Percentiles rank a stretch among this genome's conserved stretches.
These are phyloP conservation scores for Dasysyrphus albostriatus DNA, from an alignment of 2,888 invertebrate genomes.

Conservation along the genomic window DNA sequence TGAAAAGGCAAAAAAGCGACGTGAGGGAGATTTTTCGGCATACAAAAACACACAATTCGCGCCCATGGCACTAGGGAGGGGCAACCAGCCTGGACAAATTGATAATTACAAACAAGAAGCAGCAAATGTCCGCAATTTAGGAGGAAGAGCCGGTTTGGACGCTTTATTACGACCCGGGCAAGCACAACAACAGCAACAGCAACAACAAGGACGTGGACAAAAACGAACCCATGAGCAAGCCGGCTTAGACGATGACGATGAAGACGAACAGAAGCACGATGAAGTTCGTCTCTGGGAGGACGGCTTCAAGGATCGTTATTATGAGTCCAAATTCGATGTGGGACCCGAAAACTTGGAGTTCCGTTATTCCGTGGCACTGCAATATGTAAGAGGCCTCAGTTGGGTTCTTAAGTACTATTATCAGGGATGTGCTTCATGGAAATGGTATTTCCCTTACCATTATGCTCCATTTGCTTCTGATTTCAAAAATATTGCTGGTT, in stretches of 20 bases:
- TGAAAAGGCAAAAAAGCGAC: conserved; percentile 89
- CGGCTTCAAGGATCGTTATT: conserved; percentile 99
- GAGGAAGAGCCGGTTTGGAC: conserved; percentile 61
- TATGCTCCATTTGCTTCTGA: conserved; percentile 99
- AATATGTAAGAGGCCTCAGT: conserved; percentile 97
- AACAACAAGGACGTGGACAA: conserved; percentile 83
- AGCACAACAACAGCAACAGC: conserved; percentile 76
- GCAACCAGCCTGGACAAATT: conserved; percentile 85
- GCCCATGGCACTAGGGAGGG: conserved; percentile 87
- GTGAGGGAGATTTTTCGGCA: conserved; percentile 88
- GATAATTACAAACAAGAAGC: conserved; percentile 91
- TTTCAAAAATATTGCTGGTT: conserved; percentile 94
- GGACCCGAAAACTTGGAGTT: conserved; percentile 90
- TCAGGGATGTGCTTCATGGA: conserved; percentile 99
- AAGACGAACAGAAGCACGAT: conserved; percentile 92
- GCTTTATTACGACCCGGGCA: conserved; percentile 58
- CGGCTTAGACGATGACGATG: conserved; percentile 83
- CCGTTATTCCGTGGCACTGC: conserved; percentile 95
- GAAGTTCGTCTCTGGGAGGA: conserved; percentile 97
- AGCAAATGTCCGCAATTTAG: conserved; percentile 84
- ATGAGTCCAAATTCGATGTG: conserved; percentile 97
- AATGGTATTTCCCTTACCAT: conserved; percentile 99
- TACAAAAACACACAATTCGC: conserved; percentile 89
- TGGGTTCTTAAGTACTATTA: conserved; percentile 99
- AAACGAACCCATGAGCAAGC: conserved; percentile 82